phyloP scores from a whole-genome alignment of 2,888 invertebrate genomes.

The Drosophila tripunctata region DNA sequence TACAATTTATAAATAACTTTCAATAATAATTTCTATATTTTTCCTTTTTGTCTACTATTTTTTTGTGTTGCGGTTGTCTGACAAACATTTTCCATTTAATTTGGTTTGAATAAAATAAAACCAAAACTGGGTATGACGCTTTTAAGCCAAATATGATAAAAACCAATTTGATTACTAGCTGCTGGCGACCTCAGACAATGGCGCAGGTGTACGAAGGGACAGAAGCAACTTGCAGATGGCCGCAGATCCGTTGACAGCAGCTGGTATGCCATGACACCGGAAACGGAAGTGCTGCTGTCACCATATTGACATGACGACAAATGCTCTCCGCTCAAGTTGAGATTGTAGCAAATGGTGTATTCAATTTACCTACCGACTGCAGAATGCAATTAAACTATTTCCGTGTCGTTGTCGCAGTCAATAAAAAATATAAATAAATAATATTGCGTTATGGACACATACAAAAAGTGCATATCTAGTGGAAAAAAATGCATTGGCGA shows the following conservation, averaged over 20 bases:
- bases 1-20: background rate
- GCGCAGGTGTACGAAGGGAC: slow-evolving; percentile 1
- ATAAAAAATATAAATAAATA: slow-evolving; percentile 74
- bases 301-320: slow-evolving; percentile 76
- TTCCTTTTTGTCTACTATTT: background rate
- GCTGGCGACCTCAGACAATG: slow-evolving; percentile 40
- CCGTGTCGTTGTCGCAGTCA: slow-evolving; percentile 60
- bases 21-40: background rate
- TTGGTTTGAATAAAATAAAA: slow-evolving; percentile 32
- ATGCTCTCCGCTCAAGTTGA: slow-evolving; percentile 65
- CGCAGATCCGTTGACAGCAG: slow-evolving; percentile 32
- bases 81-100: slow-evolving; percentile 50
- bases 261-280: slow-evolving; percentile 55
- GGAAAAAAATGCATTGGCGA: slow-evolving; percentile 37
- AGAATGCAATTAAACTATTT: slow-evolving; percentile 78
- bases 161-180: slow-evolving; percentile 64
- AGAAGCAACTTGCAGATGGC: slow-evolving; percentile 31
- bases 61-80: slow-evolving; percentile 12
- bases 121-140: slow-evolving; percentile 36
- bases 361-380: slow-evolving; percentile 55
- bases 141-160: slow-evolving; percentile 60
- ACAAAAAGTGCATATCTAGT: slow-evolving; percentile 13
- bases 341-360: slow-evolving; percentile 68
- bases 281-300: slow-evolving; percentile 76
- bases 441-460: slow-evolving; percentile 38